Conservation (phyloP, 2,888 invertebrate genomes). For the Dynastes hyllus region DNA sequence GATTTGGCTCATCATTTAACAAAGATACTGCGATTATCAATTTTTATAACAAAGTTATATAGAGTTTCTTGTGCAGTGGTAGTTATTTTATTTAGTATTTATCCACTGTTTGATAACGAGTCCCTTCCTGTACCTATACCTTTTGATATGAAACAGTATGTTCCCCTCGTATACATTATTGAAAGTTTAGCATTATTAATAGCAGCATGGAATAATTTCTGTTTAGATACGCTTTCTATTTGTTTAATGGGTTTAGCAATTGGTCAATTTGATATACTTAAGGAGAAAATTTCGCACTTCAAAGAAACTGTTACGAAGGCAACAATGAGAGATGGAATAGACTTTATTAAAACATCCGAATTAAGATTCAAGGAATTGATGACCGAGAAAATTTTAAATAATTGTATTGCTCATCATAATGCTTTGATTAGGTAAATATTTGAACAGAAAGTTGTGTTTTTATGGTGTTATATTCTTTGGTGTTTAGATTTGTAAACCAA, state of each 20-base stretch:
- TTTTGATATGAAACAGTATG: constrained; percentile 45
- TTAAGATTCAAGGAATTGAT: constrained; percentile 1
- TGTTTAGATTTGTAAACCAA: constrained; percentile 55
- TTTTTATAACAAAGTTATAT: constrained; percentile 50
- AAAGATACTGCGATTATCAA: constrained; percentile 24
- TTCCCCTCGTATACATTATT: constrained; percentile 49
- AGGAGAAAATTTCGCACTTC: constrained; percentile 55
- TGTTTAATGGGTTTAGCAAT: constrained; percentile 59
- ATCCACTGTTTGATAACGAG: constrained; percentile 44
- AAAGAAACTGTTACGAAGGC: constrained; percentile 38
- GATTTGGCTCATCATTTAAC: constrained; percentile 48
- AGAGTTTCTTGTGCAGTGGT: constrained; percentile 38
- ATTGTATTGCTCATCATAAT: constrained; percentile 49
- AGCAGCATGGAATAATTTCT: constrained; percentile 58
- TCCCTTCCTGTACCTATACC: constrained; percentile 48
- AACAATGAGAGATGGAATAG: neutral
- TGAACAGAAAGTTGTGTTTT: neutral
- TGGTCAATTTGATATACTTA: constrained; percentile 60
- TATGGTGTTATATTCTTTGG: neutral
- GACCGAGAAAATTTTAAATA: constrained; percentile 18
- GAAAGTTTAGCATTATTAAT: constrained; percentile 54
- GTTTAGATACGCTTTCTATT: constrained; percentile 61
- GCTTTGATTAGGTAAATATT: constrained; percentile 56
- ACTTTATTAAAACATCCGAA: neutral
- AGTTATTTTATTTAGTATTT: constrained; percentile 37